Evolutionary conservation across 1,140 invertebrate genomes (phyloP), one percentile per base, ranked within the genome.

Genomic region (Copidosoma floridanum): DNA sequence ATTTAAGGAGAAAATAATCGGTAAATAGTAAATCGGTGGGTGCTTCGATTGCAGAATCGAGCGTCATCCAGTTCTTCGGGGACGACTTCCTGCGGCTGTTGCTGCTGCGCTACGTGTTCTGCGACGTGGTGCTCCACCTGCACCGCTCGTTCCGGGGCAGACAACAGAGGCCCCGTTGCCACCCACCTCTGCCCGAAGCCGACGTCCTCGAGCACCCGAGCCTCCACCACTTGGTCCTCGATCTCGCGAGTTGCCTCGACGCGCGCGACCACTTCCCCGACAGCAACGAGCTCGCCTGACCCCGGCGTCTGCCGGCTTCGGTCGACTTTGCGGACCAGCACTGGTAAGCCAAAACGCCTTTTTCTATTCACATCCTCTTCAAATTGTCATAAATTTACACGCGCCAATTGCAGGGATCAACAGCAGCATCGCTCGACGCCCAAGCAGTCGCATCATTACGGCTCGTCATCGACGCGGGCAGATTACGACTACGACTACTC

Each of bases 31-130:
- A n/a, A n/a, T n/a, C n/a, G n/a, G n/a, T n/a, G n/a, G n/a, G n/a
- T n/a, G n/a, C n/a, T n/a, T n/a, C n/a, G n/a, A n/a, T n/a, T 82
- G 12, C 76, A 92, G 92, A 94, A 46, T 80, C 82, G 86, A 88
- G 87, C 51, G 91, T 91, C 74, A 80, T 93, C 56, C 86, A 91
- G 76, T 97, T 97, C 80, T 92, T 96, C 78, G 92, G 93, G 20
- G 95, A 97, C 78, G 94, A 97, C 73, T 97, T 97, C 80, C 83
- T 97, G 58, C 86, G 94, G 54, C 82, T 95, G 47, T 80, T 97
- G 48, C 81, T 97, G 55, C 82, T 97, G 48, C 86, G 95, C 50
- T 97, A 92, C 80, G 88, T 97, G 57, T 97, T 98, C 83, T 97
- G 94, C 82, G 91, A 92, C 81, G 88, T 93, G 68, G 89, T 92